Conservation (phyloP, 2,797 vertebrate genomes). For the Xiphophorus birchmanni region DNA sequence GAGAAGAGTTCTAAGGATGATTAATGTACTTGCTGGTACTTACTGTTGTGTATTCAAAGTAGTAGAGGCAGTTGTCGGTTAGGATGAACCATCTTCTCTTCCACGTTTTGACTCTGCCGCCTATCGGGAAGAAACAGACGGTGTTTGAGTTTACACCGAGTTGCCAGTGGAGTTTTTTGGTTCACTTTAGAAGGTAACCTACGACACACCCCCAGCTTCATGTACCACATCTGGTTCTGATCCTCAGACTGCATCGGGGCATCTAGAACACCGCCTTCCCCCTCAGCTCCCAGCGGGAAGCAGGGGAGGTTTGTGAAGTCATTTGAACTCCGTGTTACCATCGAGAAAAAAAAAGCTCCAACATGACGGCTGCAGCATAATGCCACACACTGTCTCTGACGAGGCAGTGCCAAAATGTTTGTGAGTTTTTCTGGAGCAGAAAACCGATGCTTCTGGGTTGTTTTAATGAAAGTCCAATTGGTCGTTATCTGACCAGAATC, state of each 20-base stretch:
- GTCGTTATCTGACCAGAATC: neutral
- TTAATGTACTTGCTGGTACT: conserved; percentile 7
- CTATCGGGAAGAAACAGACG: conserved; percentile 69
- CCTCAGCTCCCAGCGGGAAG: conserved; percentile 9
- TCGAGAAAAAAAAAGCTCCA: conserved; percentile 25
- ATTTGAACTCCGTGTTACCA: conserved; percentile 32
- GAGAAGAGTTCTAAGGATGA: neutral
- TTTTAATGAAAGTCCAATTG: neutral
- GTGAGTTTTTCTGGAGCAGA: neutral
- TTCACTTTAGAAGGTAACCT: conserved; percentile 36
- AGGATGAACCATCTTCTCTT: conserved; percentile 98
- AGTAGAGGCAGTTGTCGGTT: conserved; percentile 98
- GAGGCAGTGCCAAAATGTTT: neutral
- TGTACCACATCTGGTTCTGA: conserved; percentile 71
- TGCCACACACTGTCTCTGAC: neutral
- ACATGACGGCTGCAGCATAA: conserved; percentile 15
- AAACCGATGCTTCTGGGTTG: neutral
- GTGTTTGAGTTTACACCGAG: conserved; percentile 18
- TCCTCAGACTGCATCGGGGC: conserved; percentile 46
- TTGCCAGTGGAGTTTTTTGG: conserved; percentile 19
- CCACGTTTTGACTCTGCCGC: conserved; percentile 98
- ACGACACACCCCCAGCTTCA: conserved; percentile 50
- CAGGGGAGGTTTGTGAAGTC: conserved; percentile 16
- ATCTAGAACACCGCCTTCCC: conserved; percentile 17
- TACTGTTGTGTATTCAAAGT: conserved; percentile 89